phyloP scores from a whole-genome alignment of 2,113 vertebrate species.

The Murina feae region DNA sequence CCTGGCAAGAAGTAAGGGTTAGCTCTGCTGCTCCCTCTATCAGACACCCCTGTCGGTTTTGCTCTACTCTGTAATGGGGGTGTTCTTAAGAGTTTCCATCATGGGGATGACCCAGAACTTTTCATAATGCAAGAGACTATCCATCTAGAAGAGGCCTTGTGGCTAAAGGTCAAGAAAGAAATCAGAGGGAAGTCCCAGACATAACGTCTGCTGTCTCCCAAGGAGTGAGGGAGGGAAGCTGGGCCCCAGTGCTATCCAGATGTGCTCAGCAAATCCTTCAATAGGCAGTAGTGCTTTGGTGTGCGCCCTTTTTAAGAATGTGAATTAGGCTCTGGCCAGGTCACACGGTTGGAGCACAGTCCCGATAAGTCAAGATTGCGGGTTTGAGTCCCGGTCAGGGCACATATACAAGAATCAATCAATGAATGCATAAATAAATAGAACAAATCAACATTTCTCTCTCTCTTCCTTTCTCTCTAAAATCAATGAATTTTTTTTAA shows the following conservation, averaged over 20 bases:
- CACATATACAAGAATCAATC: not conserved
- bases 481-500: not conserved
- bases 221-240: constrained; percentile 50
- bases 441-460: not conserved
- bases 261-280: constrained; percentile 51
- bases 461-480: not conserved
- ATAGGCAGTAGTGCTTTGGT: not conserved
- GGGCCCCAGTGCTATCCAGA: not conserved
- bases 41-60: not conserved
- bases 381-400: not conserved
- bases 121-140: too few relatives aligned
- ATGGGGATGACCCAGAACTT: not conserved
- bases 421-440: not conserved
- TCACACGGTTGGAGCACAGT: not conserved
- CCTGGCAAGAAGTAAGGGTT: not conserved
- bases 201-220: not conserved
- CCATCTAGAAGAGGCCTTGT: not conserved
- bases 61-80: not conserved
- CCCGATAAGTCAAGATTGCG: not conserved
- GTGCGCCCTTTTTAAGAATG: not conserved
- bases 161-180: not conserved
- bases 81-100: not conserved
- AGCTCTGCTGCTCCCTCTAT: not conserved
- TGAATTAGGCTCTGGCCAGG: not conserved
- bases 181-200: not conserved